Evolutionary conservation across 30 jellyfish, hydroid and myxozoan species (phyloP).

Genomic region (Aurelia aurita): DNA sequence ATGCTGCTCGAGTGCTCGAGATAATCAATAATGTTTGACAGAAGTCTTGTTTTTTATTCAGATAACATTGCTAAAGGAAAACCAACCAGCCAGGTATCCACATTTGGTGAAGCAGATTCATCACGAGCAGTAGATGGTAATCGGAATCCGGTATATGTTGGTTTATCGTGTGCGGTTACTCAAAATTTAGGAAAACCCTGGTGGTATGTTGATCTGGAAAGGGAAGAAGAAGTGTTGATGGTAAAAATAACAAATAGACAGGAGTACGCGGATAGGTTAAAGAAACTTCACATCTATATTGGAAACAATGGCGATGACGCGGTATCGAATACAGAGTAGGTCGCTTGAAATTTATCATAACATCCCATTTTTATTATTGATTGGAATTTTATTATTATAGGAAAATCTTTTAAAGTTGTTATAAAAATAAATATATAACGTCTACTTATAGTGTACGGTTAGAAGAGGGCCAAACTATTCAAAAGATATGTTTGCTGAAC

Average conservation of each 20-base stretch:
- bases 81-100: background rate
- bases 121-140: slow-evolving; percentile 23
- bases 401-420: no score
- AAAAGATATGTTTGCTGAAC: no score
- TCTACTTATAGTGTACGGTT: no score
- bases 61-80: background rate
- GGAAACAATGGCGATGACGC: no score
- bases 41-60: background rate
- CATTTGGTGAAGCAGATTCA: background rate
- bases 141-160: background rate
- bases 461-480: no score
- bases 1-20: background rate
- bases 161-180: background rate
- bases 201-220: slow-evolving; percentile 13
- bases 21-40: background rate
- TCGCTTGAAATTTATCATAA: no score
- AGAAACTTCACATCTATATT: no score
- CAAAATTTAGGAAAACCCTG: background rate
- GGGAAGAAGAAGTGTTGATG: background rate
- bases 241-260: slow-evolving; percentile 11
- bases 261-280: no score
- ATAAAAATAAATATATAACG: no score
- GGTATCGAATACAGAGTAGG: no score
- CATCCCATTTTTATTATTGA: no score
- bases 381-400: no score